Conservation (phyloP, 2,888 invertebrate genomes). For the Helleia helle region DNA sequence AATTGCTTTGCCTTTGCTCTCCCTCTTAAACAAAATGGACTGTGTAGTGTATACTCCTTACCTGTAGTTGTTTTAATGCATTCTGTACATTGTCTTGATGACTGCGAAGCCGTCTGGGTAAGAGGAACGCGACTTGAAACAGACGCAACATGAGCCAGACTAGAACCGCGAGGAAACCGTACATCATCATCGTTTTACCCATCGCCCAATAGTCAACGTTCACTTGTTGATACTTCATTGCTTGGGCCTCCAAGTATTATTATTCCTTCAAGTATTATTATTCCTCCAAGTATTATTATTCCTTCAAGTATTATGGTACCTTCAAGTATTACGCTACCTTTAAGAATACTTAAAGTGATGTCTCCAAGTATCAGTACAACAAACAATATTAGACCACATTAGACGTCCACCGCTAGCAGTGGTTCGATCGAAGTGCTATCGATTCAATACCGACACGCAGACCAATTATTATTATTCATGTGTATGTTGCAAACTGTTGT, state of each 20-base stretch:
- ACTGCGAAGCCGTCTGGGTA: constrained; percentile 74
- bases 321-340: neutral
- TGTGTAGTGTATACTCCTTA: too few relatives aligned
- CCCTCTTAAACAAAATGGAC: too few relatives aligned
- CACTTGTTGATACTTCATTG: constrained; percentile 79
- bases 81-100: constrained; percentile 68
- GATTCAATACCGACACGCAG: constrained; percentile 35
- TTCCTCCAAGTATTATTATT: too few relatives aligned
- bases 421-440: constrained; percentile 41
- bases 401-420: constrained; percentile 13
- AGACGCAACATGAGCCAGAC: constrained; percentile 79
- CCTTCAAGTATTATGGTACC: too few relatives aligned
- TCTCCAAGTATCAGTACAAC: too few relatives aligned
- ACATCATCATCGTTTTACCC: constrained; percentile 76
- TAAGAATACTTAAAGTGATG: neutral
- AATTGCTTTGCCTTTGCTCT: too few relatives aligned
- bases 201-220: constrained; percentile 79
- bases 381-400: neutral
- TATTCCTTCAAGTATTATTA: too few relatives aligned
- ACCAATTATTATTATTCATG: constrained; percentile 63
- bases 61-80: constrained; percentile 67
- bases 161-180: constrained; percentile 74
- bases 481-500: constrained; percentile 23
- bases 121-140: constrained; percentile 77
- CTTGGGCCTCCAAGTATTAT: too few relatives aligned